Evolutionary conservation across 2,113 vertebrate genomes (phyloP).

Genomic region (Saguinus imperator): DNA sequence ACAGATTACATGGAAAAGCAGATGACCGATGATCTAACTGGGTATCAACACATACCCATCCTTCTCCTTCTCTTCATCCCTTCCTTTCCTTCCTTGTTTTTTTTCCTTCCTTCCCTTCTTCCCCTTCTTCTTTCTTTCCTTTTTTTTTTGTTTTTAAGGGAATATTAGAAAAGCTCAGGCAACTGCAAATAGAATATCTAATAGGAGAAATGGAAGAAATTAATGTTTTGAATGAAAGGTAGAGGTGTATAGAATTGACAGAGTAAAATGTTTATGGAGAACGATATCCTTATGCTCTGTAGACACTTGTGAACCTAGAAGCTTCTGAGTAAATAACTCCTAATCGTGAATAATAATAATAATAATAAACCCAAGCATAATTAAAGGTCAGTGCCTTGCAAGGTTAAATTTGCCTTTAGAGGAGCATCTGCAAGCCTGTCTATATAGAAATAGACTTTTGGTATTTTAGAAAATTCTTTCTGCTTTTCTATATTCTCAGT

Average conservation of each 20-base stretch:
- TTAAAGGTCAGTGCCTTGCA: constrained; percentile 45
- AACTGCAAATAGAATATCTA: not conserved
- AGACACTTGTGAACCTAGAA: not conserved
- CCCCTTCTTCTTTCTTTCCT: not conserved
- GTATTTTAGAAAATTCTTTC: not conserved
- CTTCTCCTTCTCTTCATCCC: not conserved
- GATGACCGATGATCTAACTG: not conserved
- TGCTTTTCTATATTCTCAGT: not conserved
- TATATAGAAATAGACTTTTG: not conserved
- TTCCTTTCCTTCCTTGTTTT: no score
- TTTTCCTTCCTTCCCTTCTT: no score
- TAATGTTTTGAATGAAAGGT: not conserved
- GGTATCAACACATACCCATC: not conserved
- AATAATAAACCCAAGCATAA: not conserved
- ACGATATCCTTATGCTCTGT: not conserved
- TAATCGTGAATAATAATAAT: not conserved
- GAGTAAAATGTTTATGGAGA: not conserved
- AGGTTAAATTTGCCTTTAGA: constrained; percentile 22
- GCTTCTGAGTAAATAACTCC: constrained; percentile 5
- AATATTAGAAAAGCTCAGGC: not conserved
- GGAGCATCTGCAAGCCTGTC: not conserved
- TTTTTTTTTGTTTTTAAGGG: not conserved
- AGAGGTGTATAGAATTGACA: not conserved
- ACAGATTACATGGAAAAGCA: not conserved
- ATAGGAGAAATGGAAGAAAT: not conserved